Conservation (phyloP, 1,140 invertebrate species). For the Drosophila novamexicana region DNA sequence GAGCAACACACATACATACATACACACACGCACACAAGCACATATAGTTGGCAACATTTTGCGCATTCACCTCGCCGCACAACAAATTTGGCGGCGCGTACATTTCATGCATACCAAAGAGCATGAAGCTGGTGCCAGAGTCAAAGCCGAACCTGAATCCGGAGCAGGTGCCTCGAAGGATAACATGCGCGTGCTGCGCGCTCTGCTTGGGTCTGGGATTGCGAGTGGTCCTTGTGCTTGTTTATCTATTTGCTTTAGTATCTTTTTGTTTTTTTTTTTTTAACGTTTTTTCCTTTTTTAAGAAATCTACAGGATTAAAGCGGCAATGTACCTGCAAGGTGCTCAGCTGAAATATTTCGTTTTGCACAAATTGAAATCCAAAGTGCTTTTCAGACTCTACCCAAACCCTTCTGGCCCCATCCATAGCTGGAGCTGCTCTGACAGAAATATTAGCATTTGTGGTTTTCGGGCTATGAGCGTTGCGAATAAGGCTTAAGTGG, state of each 20-base stretch:
- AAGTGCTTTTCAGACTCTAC: constrained; percentile 70
- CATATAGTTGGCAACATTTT: constrained; percentile 58
- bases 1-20: constrained; percentile 3
- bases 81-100: constrained; percentile 81
- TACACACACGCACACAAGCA: constrained; percentile 16
- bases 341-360: constrained; percentile 81
- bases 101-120: constrained; percentile 83
- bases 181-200: constrained; percentile 65
- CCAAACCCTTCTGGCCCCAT: constrained; percentile 24
- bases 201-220: constrained; percentile 30
- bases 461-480: constrained; percentile 43
- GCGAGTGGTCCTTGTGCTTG: constrained; percentile 52
- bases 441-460: constrained; percentile 82
- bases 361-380: constrained; percentile 81
- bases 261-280: constrained; percentile 31
- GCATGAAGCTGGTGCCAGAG: constrained; percentile 44
- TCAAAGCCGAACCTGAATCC: constrained; percentile 8
- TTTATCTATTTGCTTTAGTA: constrained; percentile 77
- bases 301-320: constrained; percentile 81
- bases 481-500: constrained; percentile 6
- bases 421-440: constrained; percentile 45
- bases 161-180: constrained; percentile 77
- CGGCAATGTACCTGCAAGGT: constrained; percentile 50
- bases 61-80: constrained; percentile 81
- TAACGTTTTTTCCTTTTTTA: constrained; percentile 21